phyloP scores from a whole-genome alignment of 2,888 invertebrate species.

The Diaperis boleti region DNA sequence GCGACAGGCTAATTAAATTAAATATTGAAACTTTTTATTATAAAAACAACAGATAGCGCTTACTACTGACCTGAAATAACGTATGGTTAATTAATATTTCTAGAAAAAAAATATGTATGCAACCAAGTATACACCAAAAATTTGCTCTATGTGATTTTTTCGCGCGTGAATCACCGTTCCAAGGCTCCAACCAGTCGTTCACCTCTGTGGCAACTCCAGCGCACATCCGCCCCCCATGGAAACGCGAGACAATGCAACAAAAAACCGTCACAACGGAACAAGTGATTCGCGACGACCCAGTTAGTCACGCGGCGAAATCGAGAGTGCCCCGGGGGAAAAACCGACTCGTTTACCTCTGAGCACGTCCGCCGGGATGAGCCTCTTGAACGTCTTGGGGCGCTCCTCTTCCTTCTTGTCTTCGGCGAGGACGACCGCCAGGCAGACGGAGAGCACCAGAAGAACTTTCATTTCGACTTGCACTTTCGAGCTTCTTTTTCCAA shows the following conservation, averaged over 20 bases:
- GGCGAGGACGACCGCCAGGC: conserved; percentile 68
- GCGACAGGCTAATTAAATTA: too few species aligned
- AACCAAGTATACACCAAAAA: too few species aligned
- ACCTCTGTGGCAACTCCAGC: conserved; percentile 39
- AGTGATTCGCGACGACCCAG: conserved; percentile 17
- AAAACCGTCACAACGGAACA: conserved; percentile 5
- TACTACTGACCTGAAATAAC: too few species aligned
- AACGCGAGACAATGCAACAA: conserved; percentile 2
- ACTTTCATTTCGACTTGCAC: conserved; percentile 69
- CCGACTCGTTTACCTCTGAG: conserved; percentile 88
- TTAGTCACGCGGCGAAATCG: conserved; percentile 5
- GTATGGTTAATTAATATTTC: too few species aligned
- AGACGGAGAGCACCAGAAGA: conserved; percentile 66
- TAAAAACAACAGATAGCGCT: too few species aligned
- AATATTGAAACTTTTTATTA: too few species aligned
- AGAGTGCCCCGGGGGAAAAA: too few species aligned
- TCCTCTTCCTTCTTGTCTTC: conserved; percentile 70
- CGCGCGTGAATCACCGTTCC: background rate
- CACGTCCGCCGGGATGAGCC: conserved; percentile 90
- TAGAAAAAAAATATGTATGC: too few species aligned
- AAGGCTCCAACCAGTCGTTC: conserved; percentile 24
- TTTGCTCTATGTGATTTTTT: too few species aligned
- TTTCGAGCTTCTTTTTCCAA: conserved; percentile 37
- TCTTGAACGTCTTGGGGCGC: conserved; percentile 79
- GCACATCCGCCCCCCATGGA: conserved; percentile 33